These are phyloP conservation scores for Phoebastria nigripes DNA, from an alignment of 2,797 vertebrate genomes.

Conservation along the genomic window DNA sequence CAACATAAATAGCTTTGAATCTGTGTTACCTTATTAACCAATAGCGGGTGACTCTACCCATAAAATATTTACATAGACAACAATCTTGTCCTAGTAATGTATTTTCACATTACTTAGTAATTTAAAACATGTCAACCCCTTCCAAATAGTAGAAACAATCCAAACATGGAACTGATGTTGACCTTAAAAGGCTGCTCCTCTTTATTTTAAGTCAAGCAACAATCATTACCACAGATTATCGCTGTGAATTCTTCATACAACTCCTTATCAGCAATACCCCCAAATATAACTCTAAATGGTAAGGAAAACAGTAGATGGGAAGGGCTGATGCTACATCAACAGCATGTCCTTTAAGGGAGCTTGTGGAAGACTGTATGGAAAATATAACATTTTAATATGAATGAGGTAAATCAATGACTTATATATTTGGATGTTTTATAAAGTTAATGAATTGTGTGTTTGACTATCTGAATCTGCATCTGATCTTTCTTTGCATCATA, in stretches of 20 bases:
- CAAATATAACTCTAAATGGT: conserved; percentile 5
- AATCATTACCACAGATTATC: conserved; percentile 6
- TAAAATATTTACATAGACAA: conserved; percentile 49
- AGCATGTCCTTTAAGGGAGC: background rate
- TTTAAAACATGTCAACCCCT: conserved; percentile 52
- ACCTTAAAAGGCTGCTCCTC: conserved; percentile 33
- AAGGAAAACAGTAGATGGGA: background rate
- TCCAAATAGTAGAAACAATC: conserved; percentile 46
- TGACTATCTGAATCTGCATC: background rate
- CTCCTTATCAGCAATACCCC: conserved; percentile 1
- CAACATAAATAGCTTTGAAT: conserved; percentile 30
- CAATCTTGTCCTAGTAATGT: conserved; percentile 20
- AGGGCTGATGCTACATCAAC: background rate
- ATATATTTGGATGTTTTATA: background rate
- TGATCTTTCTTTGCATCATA: background rate
- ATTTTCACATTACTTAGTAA: conserved; percentile 60
- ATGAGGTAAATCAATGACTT: background rate
- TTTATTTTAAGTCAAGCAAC: conserved; percentile 18
- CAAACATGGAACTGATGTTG: conserved; percentile 40
- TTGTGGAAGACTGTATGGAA: background rate
- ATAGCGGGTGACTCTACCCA: background rate
- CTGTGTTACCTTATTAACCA: conserved; percentile 51
- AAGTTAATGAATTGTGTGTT: background rate
- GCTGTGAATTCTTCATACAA: background rate
- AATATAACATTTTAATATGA: background rate